phyloP scores from a whole-genome alignment of 2,797 vertebrate genomes.

The Anguilla marmorata region DNA sequence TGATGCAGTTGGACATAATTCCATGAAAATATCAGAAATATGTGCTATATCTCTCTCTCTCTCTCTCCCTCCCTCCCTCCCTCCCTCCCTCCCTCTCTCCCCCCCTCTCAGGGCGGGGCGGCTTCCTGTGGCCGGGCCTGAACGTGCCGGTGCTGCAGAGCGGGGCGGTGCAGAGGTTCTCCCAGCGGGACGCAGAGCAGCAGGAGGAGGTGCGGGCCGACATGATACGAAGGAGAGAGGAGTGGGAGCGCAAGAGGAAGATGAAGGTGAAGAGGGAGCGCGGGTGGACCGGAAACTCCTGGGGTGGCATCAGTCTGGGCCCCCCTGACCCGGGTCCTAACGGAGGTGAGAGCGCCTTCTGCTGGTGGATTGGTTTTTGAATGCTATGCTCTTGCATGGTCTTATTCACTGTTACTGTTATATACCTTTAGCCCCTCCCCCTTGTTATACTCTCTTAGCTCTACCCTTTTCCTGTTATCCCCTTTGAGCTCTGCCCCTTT shows the following conservation, averaged over 20 bases:
- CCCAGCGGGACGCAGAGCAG: slow-evolving; percentile 71
- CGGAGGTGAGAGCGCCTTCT: slow-evolving; percentile 76
- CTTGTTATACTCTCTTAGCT: too few species aligned
- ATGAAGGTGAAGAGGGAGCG: slow-evolving; percentile 82
- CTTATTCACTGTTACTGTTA: too few species aligned
- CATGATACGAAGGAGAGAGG: slow-evolving; percentile 75
- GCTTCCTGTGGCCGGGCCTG: slow-evolving; percentile 92
- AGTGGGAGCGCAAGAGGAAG: slow-evolving; percentile 79
- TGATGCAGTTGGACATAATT: too few species aligned
- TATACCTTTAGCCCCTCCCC: too few species aligned
- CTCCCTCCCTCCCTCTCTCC: not conserved
- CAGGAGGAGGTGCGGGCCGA: slow-evolving; percentile 73
- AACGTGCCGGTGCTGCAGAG: slow-evolving; percentile 76
- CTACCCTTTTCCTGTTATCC: too few species aligned
- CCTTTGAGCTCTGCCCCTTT: too few species aligned
- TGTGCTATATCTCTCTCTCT: not conserved
- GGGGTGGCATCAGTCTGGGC: slow-evolving; percentile 88
- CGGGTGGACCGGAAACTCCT: slow-evolving; percentile 87
- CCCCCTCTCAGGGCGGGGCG: slow-evolving; percentile 74
- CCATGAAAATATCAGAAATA: too few species aligned
- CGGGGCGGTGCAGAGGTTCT: slow-evolving; percentile 66
- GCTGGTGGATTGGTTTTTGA: not conserved
- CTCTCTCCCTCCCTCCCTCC: not conserved
- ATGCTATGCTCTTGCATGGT: too few species aligned
- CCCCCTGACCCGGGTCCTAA: slow-evolving; percentile 86